phyloP scores from a whole-genome alignment of 2,888 invertebrate species.

The Andrena bucephala region DNA sequence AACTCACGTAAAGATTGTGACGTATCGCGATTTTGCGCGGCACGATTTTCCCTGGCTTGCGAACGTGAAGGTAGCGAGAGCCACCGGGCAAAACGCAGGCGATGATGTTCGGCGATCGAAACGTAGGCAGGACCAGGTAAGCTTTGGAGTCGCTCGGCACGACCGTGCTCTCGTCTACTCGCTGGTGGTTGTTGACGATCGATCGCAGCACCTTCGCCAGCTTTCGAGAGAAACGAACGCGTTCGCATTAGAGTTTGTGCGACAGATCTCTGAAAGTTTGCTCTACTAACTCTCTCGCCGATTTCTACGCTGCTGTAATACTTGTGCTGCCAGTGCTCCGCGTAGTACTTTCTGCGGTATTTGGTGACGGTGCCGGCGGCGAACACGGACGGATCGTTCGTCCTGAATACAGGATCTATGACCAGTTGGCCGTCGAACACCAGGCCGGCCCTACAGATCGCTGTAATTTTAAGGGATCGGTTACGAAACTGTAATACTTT shows the following conservation, averaged over 20 bases:
- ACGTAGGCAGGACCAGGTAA: slow-evolving; percentile 78
- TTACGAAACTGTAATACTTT: not conserved
- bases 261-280: too few species aligned
- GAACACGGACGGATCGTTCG: slow-evolving; percentile 89
- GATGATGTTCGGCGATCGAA: slow-evolving; percentile 82
- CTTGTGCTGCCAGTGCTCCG: slow-evolving; percentile 86
- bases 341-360: slow-evolving; percentile 88
- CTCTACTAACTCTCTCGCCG: slow-evolving; percentile 86
- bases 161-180: not conserved
- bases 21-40: slow-evolving; percentile 86
- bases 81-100: slow-evolving; percentile 87
- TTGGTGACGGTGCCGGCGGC: slow-evolving; percentile 89
- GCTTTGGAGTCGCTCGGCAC: slow-evolving; percentile 34
- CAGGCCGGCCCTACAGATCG: slow-evolving; percentile 87
- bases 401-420: slow-evolving; percentile 87
- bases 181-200: slow-evolving; percentile 53
- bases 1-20: slow-evolving; percentile 68
- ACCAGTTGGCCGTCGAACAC: slow-evolving; percentile 89
- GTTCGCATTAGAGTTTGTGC: not conserved
- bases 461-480: slow-evolving; percentile 83
- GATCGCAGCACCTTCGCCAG: slow-evolving; percentile 68
- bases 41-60: slow-evolving; percentile 87
- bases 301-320: slow-evolving; percentile 88
- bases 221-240: slow-evolving; percentile 48
- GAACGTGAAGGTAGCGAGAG: slow-evolving; percentile 87